A percentile compares a stretch with the other conserved stretches of the same genome.
phyloP scores from a whole-genome alignment of 1,140 invertebrate species.

The Sitobion miscanthi region DNA sequence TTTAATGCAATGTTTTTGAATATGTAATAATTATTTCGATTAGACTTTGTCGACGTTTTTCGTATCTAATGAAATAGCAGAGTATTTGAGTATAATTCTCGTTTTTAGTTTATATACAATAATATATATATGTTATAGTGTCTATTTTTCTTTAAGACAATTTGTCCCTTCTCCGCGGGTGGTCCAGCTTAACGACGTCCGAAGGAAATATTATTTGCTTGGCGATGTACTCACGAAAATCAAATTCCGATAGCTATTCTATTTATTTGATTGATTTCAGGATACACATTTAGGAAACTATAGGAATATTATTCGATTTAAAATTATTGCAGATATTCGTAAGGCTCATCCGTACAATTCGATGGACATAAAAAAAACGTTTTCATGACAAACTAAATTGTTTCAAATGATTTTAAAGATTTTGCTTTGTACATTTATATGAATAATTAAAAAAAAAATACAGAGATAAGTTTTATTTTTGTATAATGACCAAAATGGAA shows the following conservation, averaged over 20 bases:
- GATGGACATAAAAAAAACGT: background rate
- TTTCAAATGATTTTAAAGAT: background rate
- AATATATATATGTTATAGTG: background rate
- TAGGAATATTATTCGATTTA: background rate
- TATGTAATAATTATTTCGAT: background rate
- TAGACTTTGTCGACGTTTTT: background rate
- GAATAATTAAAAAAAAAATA: no score
- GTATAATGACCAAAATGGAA: background rate
- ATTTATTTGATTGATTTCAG: background rate
- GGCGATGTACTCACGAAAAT: background rate
- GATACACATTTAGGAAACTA: background rate
- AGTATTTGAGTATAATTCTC: background rate
- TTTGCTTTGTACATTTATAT: no score
- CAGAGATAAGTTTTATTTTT: no score
- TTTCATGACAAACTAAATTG: background rate
- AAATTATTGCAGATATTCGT: background rate
- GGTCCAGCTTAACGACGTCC: background rate
- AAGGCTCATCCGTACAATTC: background rate
- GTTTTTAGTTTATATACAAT: background rate
- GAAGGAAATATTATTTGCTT: background rate
- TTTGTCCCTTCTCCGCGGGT: background rate
- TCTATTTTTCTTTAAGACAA: background rate
- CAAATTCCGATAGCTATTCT: background rate
- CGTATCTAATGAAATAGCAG: background rate
- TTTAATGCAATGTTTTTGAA: background rate